Evolutionary conservation across 2,888 invertebrate species (phyloP).

Genomic region (Dysmachus trigonus): DNA sequence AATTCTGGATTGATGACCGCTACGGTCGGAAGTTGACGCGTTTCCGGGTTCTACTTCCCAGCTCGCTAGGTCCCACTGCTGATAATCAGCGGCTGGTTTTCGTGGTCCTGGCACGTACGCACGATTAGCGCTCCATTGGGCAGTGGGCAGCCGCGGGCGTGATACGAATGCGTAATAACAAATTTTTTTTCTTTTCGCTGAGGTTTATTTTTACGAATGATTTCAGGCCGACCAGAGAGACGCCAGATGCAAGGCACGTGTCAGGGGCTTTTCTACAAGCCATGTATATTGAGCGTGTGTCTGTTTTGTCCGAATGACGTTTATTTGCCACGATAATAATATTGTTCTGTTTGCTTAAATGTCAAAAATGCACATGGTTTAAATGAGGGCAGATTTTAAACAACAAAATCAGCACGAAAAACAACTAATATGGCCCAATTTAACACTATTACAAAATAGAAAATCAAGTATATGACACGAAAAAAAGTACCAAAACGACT

Average conservation of each 20-base stretch:
- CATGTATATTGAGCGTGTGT: background rate
- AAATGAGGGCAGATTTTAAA: no score
- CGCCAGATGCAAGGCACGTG: background rate
- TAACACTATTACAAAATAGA: no score
- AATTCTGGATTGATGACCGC: constrained; percentile 1
- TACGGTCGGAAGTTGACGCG: constrained; percentile 27
- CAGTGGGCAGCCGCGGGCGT: background rate
- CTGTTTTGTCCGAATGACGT: background rate
- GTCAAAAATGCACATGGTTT: no score
- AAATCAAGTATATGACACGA: no score
- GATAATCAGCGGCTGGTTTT: background rate
- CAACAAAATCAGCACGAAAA: no score
- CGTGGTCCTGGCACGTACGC: background rate
- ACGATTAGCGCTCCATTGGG: background rate
- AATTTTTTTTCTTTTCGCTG: background rate
- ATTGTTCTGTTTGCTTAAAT: no score
- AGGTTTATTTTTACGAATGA: background rate
- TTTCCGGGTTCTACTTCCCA: constrained; percentile 37
- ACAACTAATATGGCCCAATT: no score
- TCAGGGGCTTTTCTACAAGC: background rate
- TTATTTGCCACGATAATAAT: background rate
- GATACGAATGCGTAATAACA: background rate
- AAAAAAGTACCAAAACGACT: no score
- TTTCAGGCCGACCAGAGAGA: background rate
- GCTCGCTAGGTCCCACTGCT: background rate